Evolutionary conservation across 2,888 invertebrate species (phyloP).

Genomic region (Tetheella fluctuosa): DNA sequence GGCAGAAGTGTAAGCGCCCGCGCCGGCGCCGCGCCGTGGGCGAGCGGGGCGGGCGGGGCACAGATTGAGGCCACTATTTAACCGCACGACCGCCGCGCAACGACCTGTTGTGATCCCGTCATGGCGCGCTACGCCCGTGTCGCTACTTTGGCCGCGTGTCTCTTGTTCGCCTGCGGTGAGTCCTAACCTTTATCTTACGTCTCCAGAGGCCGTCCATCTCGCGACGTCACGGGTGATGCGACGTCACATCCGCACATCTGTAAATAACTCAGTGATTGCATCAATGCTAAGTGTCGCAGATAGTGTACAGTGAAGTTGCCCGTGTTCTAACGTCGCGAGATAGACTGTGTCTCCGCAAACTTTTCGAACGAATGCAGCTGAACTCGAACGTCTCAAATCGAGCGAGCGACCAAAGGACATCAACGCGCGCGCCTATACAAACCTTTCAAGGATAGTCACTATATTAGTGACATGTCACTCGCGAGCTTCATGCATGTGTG

Average conservation of each 20-base stretch:
- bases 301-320: constrained; percentile 79
- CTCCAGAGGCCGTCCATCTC: constrained; percentile 75
- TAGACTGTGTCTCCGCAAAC: constrained; percentile 66
- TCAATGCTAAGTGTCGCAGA: constrained; percentile 65
- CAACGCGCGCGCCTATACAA: constrained; percentile 50
- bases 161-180: constrained; percentile 83
- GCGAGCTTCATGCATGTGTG: constrained; percentile 51
- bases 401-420: constrained; percentile 65
- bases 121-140: constrained; percentile 85
- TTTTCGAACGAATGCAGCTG: constrained; percentile 65
- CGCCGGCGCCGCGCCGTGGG: constrained; percentile 64
- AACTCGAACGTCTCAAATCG: constrained; percentile 65
- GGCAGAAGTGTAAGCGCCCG: constrained; percentile 65
- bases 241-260: constrained; percentile 62
- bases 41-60: constrained; percentile 82
- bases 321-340: constrained; percentile 66
- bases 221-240: constrained; percentile 75
- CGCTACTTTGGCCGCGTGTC: constrained; percentile 83
- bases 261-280: constrained; percentile 67
- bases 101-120: constrained; percentile 85
- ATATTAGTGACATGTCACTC: constrained; percentile 55
- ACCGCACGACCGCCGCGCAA: constrained; percentile 79
- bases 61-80: constrained; percentile 84
- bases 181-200: constrained; percentile 81
- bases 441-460: constrained; percentile 72